phyloP scores from a whole-genome alignment of 2,797 vertebrate genomes.

The Telmatherina bonti region DNA sequence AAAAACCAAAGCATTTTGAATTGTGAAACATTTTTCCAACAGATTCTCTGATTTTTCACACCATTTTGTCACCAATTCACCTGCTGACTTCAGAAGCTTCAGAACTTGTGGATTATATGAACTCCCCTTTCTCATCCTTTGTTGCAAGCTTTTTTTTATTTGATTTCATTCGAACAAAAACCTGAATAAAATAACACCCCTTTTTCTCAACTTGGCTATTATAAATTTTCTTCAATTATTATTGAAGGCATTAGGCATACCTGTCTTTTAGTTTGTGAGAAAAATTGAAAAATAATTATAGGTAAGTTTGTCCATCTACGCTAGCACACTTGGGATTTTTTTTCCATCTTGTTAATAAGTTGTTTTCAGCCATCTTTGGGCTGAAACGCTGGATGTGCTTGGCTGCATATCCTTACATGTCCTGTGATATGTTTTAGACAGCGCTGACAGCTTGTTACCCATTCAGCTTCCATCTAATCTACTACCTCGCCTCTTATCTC shows the following conservation, averaged over 20 bases:
- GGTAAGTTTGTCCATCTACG: conserved; percentile 53
- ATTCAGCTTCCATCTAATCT: conserved; percentile 64
- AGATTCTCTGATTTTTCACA: neutral
- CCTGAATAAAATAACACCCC: too few relatives aligned
- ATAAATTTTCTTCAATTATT: too few relatives aligned
- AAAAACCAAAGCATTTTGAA: too few relatives aligned
- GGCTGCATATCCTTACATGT: conserved; percentile 22
- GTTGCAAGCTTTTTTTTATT: too few relatives aligned
- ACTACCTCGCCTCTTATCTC: conserved; percentile 54
- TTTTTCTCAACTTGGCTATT: too few relatives aligned
- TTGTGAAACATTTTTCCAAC: too few relatives aligned
- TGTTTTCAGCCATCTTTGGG: conserved; percentile 51
- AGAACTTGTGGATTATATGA: too few relatives aligned
- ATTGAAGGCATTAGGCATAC: too few relatives aligned
- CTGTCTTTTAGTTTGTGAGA: too few relatives aligned
- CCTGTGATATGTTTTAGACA: conserved; percentile 49
- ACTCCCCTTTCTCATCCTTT: too few relatives aligned
- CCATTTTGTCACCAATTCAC: neutral
- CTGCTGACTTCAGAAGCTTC: too few relatives aligned
- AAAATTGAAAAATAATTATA: conserved; percentile 1
- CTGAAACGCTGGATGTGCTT: conserved; percentile 34
- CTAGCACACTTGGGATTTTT: conserved; percentile 32
- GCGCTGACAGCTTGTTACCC: conserved; percentile 66
- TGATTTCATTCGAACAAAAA: too few relatives aligned
- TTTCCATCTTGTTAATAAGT: conserved; percentile 55